Conservation (phyloP, 2,113 vertebrate species). For the Rhabdornis inornatus region DNA sequence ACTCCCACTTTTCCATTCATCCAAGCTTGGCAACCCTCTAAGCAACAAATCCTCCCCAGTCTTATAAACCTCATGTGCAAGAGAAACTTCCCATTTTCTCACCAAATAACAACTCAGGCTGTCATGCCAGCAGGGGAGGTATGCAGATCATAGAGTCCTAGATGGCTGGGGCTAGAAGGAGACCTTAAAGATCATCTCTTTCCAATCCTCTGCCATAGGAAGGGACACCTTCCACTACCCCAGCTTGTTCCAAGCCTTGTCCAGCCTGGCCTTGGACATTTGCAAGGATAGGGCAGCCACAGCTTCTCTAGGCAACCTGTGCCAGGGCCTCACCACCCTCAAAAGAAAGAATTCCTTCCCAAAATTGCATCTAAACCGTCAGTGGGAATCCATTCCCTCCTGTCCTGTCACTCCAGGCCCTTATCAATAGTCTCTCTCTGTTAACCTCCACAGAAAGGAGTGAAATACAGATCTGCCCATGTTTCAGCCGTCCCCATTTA, state of each 20-base stretch:
- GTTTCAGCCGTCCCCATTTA: background rate
- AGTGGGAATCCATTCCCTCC: background rate
- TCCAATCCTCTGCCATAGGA: background rate
- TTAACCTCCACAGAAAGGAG: background rate
- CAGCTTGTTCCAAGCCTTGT: fast-evolving
- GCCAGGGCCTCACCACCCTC: background rate
- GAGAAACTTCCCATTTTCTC: background rate
- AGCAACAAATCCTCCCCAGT: background rate
- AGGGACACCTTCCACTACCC: background rate
- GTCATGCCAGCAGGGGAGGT: background rate
- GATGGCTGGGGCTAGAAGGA: background rate
- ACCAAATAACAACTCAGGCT: background rate
- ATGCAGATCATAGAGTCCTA: background rate
- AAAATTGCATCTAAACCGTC: background rate
- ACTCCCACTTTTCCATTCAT: background rate
- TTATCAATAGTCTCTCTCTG: background rate
- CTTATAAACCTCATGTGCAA: background rate
- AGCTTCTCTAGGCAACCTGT: background rate
- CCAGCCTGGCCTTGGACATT: background rate
- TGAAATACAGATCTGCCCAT: background rate
- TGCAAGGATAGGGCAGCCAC: background rate
- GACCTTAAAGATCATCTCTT: fast-evolving
- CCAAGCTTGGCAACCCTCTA: background rate
- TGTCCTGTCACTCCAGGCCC: background rate
- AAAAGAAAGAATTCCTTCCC: background rate